phyloP scores from a whole-genome alignment of 2,888 invertebrate genomes.

The Harmothoe impar region DNA sequence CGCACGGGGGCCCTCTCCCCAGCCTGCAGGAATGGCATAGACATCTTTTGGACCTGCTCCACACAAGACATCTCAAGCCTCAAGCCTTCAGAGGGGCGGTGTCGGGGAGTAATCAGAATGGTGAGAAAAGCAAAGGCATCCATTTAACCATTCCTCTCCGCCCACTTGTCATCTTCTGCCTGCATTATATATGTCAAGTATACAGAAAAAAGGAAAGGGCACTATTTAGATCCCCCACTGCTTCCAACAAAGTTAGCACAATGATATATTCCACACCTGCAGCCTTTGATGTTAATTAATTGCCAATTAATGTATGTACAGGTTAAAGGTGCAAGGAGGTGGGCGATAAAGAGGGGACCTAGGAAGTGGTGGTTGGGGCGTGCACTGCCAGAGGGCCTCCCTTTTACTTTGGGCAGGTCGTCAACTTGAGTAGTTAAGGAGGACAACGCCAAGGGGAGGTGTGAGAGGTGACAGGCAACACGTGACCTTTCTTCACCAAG shows the following conservation, averaged over 20 bases:
- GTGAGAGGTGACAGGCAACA: constrained; percentile 42
- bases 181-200: neutral
- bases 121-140: neutral
- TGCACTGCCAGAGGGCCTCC: constrained; percentile 17
- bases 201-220: too few species aligned
- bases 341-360: neutral
- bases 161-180: neutral
- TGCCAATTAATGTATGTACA: constrained; percentile 21
- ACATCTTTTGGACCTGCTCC: neutral
- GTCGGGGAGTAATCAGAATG: neutral
- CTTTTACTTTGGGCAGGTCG: constrained; percentile 4
- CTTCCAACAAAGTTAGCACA: neutral
- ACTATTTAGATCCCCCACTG: too few species aligned
- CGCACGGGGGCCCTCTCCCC: neutral
- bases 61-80: neutral
- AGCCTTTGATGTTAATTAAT: constrained; percentile 28
- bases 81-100: neutral
- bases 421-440: constrained; percentile 8
- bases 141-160: neutral
- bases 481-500: constrained; percentile 23
- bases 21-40: neutral
- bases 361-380: neutral
- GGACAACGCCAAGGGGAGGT: constrained; percentile 19
- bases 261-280: neutral
- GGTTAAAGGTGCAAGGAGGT: neutral